phyloP scores from a whole-genome alignment of 1,140 invertebrate species.

The Temnothorax longispinosus region DNA sequence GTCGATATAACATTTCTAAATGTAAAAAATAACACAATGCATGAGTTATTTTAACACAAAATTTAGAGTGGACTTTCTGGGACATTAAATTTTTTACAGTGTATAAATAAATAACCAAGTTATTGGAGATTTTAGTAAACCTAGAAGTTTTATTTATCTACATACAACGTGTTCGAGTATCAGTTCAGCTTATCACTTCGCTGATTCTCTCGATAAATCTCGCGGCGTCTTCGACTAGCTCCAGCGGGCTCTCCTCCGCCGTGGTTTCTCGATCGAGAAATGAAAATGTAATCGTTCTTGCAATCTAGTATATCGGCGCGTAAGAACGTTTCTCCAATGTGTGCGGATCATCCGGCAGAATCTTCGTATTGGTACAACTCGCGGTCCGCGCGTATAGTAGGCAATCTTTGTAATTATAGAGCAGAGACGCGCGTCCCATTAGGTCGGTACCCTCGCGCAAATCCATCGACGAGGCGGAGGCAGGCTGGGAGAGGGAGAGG shows the following conservation, averaged over 20 bases:
- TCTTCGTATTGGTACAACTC: slow-evolving; percentile 65
- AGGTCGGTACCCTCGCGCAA: slow-evolving; percentile 74
- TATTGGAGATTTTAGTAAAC: too few species aligned
- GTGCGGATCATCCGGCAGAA: slow-evolving; percentile 35
- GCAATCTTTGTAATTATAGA: slow-evolving; percentile 86
- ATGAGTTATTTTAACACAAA: too few species aligned
- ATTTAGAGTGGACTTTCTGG: too few species aligned
- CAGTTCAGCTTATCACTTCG: background rate
- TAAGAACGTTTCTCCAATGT: background rate
- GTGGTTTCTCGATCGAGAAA: slow-evolving; percentile 61
- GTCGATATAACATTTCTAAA: too few species aligned
- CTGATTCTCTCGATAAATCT: background rate
- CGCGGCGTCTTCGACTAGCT: too few species aligned
- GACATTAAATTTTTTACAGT: too few species aligned
- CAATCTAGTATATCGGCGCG: slow-evolving; percentile 45
- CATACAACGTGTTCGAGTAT: background rate
- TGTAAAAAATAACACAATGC: too few species aligned
- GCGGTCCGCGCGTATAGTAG: slow-evolving; percentile 76
- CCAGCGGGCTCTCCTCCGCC: too few species aligned
- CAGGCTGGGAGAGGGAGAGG: background rate
- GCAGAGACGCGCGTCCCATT: slow-evolving; percentile 83
- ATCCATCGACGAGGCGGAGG: background rate
- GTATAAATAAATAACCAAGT: too few species aligned
- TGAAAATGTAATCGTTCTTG: slow-evolving; percentile 73
- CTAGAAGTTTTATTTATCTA: background rate